Conservation (phyloP, 2,888 invertebrate genomes). For the Chloroclysta siterata region DNA sequence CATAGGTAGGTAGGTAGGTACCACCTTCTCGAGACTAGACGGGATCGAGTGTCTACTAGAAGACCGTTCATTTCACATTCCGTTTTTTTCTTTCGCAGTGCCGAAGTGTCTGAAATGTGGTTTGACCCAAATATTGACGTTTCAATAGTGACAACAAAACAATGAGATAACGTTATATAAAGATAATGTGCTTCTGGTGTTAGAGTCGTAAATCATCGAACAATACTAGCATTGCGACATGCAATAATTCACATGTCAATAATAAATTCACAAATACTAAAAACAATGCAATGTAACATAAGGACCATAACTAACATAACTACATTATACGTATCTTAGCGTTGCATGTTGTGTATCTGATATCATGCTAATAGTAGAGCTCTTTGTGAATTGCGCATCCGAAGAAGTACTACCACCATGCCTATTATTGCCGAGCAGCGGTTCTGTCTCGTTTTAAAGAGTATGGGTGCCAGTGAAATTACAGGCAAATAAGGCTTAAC, state of each 20-base stretch:
- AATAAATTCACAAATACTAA: conserved; percentile 37
- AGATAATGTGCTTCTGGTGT: conserved; percentile 34
- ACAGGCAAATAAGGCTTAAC: too few species aligned
- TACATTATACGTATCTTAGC: background rate
- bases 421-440: too few species aligned
- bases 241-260: conserved; percentile 43
- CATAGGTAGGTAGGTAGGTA: too few species aligned
- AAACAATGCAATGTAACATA: conserved; percentile 6
- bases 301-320: background rate
- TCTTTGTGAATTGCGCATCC: too few species aligned
- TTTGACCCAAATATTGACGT: conserved; percentile 38
- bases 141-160: conserved; percentile 41
- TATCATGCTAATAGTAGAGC: too few species aligned
- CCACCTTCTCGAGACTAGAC: too few species aligned
- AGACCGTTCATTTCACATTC: background rate
- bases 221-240: conserved; percentile 50
- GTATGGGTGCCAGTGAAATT: too few species aligned
- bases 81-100: background rate
- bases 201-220: conserved; percentile 42
- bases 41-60: background rate
- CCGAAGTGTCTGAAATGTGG: conserved; percentile 2
- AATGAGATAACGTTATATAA: conserved; percentile 36
- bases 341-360: too few species aligned
- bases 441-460: too few species aligned
- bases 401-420: too few species aligned